Base-by-base conservation (phyloP, 1,140 invertebrate genomes). In the Drosophila lacertosa region DNA sequence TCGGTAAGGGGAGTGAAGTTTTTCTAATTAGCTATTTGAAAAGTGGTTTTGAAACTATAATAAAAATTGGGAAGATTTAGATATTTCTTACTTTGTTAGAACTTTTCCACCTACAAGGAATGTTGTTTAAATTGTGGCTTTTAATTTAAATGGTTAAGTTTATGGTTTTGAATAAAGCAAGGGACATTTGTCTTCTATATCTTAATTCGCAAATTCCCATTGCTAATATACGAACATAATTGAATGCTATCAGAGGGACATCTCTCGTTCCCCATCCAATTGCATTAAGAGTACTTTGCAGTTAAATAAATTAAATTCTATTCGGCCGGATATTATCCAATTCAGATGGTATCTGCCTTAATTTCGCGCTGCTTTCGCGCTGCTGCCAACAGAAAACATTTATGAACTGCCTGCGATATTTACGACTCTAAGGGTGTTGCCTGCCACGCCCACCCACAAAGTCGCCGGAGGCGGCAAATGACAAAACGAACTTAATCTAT, bases 401-500 rank as follows among this genome's bases (percentile, higher is more conserved):
- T 84, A 86, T 80, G 77, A 80, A 59, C 29, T 58, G 63, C 37
- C 64, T n/a, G 32, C 0, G 16, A 35, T 54, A 40, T 53, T 62
- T 53, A 53, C 32, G 50, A 53, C 45, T 18, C 62, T 1, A 15
- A 16, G 45, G 45, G 22, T 48, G 45, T 48, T 9, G 26, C 3
- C 13, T 7, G 24, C 1, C 24, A 48, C 45, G 45, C 45, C 45
- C 13, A 16, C 45, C 16, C 26, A 51, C 47, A 44, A 39, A 29
- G 15, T 15, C 32, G 53, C 76, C 40, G 47, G 42, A 51, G 78
- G 60, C 60, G 62, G 69, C 74, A 69, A 82, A 78, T 74, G 71
- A 83, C 79, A 83, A 77, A 86, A 81, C 68, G 82, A 86, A 86
- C 75, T 86, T 81, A 84, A 84, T 84, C 81, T 84, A 81, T 84